Percentiles rank a stretch among this genome's conserved stretches.
These are phyloP conservation scores for Drosophila nannoptera DNA, from an alignment of 1,140 invertebrate species.

Conservation along the genomic window DNA sequence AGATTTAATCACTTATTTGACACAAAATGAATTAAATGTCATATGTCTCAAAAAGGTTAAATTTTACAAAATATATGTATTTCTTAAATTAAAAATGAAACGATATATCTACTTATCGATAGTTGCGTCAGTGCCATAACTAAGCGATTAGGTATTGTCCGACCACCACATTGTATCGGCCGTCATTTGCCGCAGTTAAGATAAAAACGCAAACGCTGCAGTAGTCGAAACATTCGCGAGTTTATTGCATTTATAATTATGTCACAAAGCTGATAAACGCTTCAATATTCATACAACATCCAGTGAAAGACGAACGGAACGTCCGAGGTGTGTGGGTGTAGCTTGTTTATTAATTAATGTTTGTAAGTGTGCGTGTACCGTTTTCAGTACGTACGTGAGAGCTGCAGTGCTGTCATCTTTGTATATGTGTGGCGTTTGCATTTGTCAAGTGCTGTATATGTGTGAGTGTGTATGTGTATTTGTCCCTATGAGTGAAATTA, in stretches of 20 bases:
- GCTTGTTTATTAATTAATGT: constrained; percentile 48
- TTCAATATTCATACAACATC: constrained; percentile 25
- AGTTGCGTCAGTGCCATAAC: background rate
- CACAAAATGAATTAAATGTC: background rate
- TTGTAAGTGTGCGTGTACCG: constrained; percentile 37
- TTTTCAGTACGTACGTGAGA: constrained; percentile 20
- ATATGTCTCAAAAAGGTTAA: no score
- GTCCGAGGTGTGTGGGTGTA: constrained; percentile 38
- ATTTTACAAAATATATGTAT: background rate
- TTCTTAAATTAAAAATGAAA: background rate
- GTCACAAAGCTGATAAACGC: constrained; percentile 49
- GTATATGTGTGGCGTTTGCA: constrained; percentile 37
- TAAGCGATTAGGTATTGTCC: background rate
- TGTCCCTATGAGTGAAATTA: constrained; percentile 36
- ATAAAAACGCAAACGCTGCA: constrained; percentile 47
- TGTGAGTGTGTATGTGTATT: constrained; percentile 12
- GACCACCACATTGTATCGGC: constrained; percentile 25
- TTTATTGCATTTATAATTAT: constrained; percentile 46
- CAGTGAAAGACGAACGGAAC: constrained; percentile 28
- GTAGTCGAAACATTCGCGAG: constrained; percentile 32
- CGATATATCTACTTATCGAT: constrained; percentile 29
- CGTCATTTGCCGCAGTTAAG: constrained; percentile 33
- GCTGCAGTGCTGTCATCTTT: constrained; percentile 23
- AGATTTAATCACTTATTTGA: background rate
- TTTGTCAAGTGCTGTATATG: constrained; percentile 18